Evolutionary conservation across 2,113 vertebrate species (phyloP).

Genomic region (Lasiurus cinereus): DNA sequence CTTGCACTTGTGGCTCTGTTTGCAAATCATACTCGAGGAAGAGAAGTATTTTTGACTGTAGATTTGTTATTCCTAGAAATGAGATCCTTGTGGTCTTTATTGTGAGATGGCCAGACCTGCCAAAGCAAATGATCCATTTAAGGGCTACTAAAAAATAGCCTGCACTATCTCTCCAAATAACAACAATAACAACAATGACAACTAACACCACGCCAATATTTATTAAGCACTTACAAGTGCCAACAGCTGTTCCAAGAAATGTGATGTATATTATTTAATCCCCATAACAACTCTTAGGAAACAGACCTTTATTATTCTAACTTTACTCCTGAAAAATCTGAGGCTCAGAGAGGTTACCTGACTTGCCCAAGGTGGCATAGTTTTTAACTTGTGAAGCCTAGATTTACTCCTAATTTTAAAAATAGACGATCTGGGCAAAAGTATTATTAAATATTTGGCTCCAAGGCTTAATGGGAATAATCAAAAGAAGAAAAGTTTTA

Average conservation of each 20-base stretch:
- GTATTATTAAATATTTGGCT: not conserved
- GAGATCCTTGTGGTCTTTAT: slow-evolving; percentile 24
- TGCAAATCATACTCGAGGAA: not conserved
- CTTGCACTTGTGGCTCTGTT: not conserved
- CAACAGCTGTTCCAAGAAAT: not conserved
- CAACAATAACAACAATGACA: not conserved
- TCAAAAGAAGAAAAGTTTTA: slow-evolving; percentile 25
- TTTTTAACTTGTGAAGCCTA: not conserved
- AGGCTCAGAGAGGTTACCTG: not conserved
- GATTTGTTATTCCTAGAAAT: slow-evolving; percentile 25
- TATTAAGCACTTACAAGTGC: slow-evolving; percentile 13
- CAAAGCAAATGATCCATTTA: slow-evolving; percentile 31
- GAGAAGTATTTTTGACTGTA: not conserved
- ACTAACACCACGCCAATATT: not conserved
- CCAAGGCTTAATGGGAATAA: slow-evolving; percentile 14
- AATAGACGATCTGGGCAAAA: not conserved
- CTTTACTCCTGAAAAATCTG: not conserved
- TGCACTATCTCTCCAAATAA: not conserved
- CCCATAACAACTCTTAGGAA: not conserved
- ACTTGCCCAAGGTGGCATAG: not conserved
- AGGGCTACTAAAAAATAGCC: not conserved
- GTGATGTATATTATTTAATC: not conserved
- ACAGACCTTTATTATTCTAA: not conserved
- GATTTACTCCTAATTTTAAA: slow-evolving; percentile 13
- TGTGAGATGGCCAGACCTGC: not conserved